Evolutionary conservation across 1,140 invertebrate species (phyloP).

Genomic region (Aradophagus sp.): DNA sequence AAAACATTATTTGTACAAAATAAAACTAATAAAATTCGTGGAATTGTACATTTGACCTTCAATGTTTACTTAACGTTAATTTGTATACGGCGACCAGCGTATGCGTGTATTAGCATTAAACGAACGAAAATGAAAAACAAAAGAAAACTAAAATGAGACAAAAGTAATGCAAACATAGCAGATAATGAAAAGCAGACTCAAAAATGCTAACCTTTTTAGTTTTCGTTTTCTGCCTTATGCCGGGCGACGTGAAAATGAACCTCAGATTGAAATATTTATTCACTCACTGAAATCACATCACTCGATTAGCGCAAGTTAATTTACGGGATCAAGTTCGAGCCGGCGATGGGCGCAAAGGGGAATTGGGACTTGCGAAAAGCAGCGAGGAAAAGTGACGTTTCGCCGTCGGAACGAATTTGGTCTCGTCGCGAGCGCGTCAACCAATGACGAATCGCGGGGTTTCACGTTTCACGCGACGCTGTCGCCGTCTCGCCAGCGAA

Average conservation of each 20-base stretch:
- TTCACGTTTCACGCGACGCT: constrained; percentile 53
- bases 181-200: too few relatives aligned
- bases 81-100: too few relatives aligned
- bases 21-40: too few relatives aligned
- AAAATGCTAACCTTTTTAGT: too few relatives aligned
- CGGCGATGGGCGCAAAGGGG: not conserved
- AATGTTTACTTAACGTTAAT: too few relatives aligned
- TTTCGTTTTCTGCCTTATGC: too few relatives aligned
- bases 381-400: constrained; percentile 20
- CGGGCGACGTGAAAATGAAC: not conserved
- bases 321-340: not conserved
- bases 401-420: constrained; percentile 41
- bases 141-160: too few relatives aligned
- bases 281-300: constrained; percentile 44
- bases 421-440: constrained; percentile 26
- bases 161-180: too few relatives aligned
- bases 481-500: constrained; percentile 23
- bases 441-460: constrained; percentile 52
- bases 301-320: constrained; percentile 3
- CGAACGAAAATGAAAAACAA: too few relatives aligned
- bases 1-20: too few relatives aligned
- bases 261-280: constrained; percentile 14
- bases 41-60: too few relatives aligned
- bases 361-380: constrained; percentile 1
- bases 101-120: too few relatives aligned